Base-by-base conservation (phyloP, 2,113 vertebrate genomes). In the Cynopterus brachyotis region DNA sequence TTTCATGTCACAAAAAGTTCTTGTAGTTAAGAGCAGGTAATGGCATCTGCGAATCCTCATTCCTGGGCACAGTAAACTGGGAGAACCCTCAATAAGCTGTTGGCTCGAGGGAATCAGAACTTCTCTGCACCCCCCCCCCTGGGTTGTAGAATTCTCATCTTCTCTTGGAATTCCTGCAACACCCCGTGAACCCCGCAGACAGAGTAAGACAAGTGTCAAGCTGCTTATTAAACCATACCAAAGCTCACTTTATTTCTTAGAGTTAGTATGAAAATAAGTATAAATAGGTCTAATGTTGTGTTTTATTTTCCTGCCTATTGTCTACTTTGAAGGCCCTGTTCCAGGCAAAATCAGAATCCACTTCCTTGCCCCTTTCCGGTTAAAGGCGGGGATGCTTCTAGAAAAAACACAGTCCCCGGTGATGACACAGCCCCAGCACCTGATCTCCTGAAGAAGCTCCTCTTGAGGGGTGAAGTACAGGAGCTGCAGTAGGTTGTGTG, bases 161-260 rank as follows among this genome's bases (percentile, higher is more conserved):
- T 62, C 28, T 67, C 59, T 76, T 19, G 37, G 80, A 60, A 75
- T 55, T 55, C 70, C 35, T 10, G 20, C 0, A 9, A 15, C 12
- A 19, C 32, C 35, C 11, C 13, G 37, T 10, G 40, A 57, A 2
- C 30, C 0, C 0, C 0, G 1, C 47, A 60, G 35, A 78, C 28
- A 0, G 0, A 67, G 26, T 0, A 35, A 79, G 42, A 4, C 28
- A 10, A 24, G 40, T 15, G 53, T 47, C 95, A 42, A 45, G 30
- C 67, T 83, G 64, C 88, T 82, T 64, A 75, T 75, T 87, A 60
- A 97, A 67, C 60, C 47, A 81, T 28, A 80, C 47, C 72, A 79
- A 20, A 69, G 32, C 57, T 62, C 32, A 42, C 79, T 91, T 55
- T 73, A 19, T 87, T 60, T 62, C 64, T 94, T 40, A 67, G 40